These are phyloP conservation scores for Orius insidiosus DNA, from an alignment of 1,140 invertebrate species.

Conservation along the genomic window DNA sequence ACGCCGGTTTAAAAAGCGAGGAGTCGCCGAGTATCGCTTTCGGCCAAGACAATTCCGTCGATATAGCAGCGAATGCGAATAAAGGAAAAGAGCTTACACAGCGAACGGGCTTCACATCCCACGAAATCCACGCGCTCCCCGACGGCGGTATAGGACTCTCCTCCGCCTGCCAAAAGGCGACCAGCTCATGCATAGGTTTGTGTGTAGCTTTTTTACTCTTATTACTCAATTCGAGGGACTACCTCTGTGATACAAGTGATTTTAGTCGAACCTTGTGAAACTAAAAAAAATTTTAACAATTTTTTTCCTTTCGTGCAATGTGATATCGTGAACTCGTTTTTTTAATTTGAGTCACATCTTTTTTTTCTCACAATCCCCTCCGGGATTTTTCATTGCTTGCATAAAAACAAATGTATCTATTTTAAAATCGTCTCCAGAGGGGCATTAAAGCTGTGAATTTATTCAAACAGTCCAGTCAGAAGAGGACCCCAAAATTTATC, in stretches of 20 bases:
- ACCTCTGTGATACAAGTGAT: neutral
- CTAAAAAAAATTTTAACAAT: too few relatives aligned
- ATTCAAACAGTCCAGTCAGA: too few relatives aligned
- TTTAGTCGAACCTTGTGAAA: too few relatives aligned
- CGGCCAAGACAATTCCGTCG: neutral
- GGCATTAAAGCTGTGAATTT: too few relatives aligned
- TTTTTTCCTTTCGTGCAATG: too few relatives aligned
- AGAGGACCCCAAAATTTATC: too few relatives aligned
- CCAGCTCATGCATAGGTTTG: conserved; percentile 20
- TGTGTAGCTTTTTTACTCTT: conserved; percentile 16
- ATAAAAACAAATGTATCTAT: too few relatives aligned
- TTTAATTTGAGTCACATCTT: too few relatives aligned
- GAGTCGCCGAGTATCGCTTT: neutral
- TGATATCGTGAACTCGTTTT: too few relatives aligned
- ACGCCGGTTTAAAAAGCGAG: neutral
- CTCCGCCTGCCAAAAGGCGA: conserved; percentile 16
- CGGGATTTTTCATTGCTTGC: too few relatives aligned
- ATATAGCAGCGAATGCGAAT: conserved; percentile 1
- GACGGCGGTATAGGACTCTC: conserved; percentile 1
- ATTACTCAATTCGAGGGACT: conserved; percentile 14
- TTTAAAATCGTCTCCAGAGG: too few relatives aligned
- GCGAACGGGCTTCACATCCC: conserved; percentile 12
- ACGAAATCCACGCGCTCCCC: conserved; percentile 10
- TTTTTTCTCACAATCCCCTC: too few relatives aligned
- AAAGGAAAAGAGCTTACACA: conserved; percentile 11